Base-by-base conservation (phyloP, 2,113 vertebrate genomes). In the Syrmaticus mikado region DNA sequence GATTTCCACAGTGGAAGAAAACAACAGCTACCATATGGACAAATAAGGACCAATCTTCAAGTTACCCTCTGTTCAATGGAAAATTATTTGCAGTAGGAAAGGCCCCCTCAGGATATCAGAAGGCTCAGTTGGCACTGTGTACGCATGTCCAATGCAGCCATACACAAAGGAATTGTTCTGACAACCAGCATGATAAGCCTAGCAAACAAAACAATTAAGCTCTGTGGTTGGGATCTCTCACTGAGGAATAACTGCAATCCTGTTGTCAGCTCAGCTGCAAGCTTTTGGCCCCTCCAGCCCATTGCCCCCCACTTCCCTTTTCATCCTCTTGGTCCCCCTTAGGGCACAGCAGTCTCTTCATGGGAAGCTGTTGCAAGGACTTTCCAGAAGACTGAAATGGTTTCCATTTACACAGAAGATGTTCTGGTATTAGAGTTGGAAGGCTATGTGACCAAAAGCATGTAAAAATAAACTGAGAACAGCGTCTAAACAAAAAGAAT, bases 11-110 rank as follows among this genome's bases (percentile, higher is more conserved):
- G n/a, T 89, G 97, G 97, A 94, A 98, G 97, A 96, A 97, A 98
- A 94, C 97, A 98, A 98, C 92, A 98, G 96, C 94, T 97, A 98
- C 97, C 97, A 98, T 90, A 98, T 97, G 97, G 98, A 95, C 82
- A 88, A 97, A 95, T 90, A 82, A 95, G 82, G 95, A 78, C 96
- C 77, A 93, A 87, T 90, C 81, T 96, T 62, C 78, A 92, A 94
- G 87, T 92, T 60, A 91, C 91, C 67, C 91, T 88, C 82, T 94
- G 19, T 84, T 96, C 82, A 95, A 64, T 41, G 73, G 95, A 87
- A 93, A 82, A 92, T 85, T 68, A 58, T 89, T 74, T 91, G 93
- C 20, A 8, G 17, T 60, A 55, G 80, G 74, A 95, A 94, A 93
- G 78, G 74, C 19, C 5, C 89, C 58, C 78, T 95, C 71, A 85